Base-by-base conservation (phyloP, 2,888 invertebrate genomes). In the Agrotis exclamationis region DNA sequence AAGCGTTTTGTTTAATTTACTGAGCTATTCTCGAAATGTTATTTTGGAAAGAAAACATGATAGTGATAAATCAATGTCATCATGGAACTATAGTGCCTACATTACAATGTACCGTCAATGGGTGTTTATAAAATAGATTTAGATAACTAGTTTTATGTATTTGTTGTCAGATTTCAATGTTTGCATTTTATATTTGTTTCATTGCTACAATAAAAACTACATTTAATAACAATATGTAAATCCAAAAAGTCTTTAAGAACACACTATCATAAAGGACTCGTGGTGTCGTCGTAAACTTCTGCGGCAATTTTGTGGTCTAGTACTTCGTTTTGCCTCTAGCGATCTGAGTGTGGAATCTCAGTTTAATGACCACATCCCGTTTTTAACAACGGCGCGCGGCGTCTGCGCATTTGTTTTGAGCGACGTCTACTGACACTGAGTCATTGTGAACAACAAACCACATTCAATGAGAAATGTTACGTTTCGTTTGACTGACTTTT, bases 321-420 rank as follows among this genome's bases (percentile, higher is more conserved):
- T 84, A 76, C 77, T 82, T 77, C 76, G 83, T 86, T 76, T 75
- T 83, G 81, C 80, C 80, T 84, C 81, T 83, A 88, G 86, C 87
- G 87, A 87, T 87, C 89, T 83, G 88, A 89, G 88, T 88, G 89
- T 87, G 92, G 92, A 95, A 95, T 95, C 95, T 93, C 95, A 85
- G 94, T 92, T 93, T 94, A 95, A 95, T 94, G 94, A 92, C 93
- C 93, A 93, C 94, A 95, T 96, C 96, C 94, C 95, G 95, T 93
- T 92, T 89, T 88, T 88, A 92, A 90, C 91, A 90, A 89, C 91
- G 87, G 87, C 63, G 65, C 65, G 70, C 76, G 76, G 80, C 88
- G 94, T 92, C 91, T 92, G 93, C 90, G 91, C 92, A 90, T 93
- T 94, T 94, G 94, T 94, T 95, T 93, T 93, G 91, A 92, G 90